phyloP scores from a whole-genome alignment of 35 echinoderm and acorn worm genomes.

The Apostichopus californicus region DNA sequence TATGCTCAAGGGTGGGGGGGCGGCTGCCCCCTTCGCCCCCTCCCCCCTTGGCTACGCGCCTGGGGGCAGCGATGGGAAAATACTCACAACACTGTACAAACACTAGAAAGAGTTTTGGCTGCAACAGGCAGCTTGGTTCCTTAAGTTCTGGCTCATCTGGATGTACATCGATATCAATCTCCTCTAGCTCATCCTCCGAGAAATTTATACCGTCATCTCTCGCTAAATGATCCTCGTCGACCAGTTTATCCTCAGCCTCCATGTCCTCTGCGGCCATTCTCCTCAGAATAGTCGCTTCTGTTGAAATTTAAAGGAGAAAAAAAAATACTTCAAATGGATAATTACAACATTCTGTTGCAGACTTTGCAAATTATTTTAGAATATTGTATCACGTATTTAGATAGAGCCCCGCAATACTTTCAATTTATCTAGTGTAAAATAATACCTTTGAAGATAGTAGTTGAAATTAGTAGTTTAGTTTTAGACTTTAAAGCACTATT shows the following conservation, averaged over 20 bases:
- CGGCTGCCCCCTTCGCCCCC: too few relatives aligned
- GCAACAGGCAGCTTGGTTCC: conserved; percentile 9
- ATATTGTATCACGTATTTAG: too few relatives aligned
- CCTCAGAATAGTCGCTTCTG: background rate
- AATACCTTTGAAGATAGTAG: too few relatives aligned
- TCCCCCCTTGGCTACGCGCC: too few relatives aligned
- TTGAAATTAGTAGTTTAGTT: too few relatives aligned
- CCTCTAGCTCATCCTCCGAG: conserved; percentile 28
- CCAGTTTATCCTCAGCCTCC: conserved; percentile 38
- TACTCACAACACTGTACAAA: conserved; percentile 47
- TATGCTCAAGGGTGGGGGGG: too few relatives aligned
- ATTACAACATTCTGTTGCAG: too few relatives aligned
- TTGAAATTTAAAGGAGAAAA: background rate
- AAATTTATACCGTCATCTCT: conserved; percentile 20
- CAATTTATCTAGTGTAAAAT: too few relatives aligned
- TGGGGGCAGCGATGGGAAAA: background rate
- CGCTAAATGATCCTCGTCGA: conserved; percentile 7
- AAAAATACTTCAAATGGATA: background rate
- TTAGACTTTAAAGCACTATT: too few relatives aligned
- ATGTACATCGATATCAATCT: conserved; percentile 50
- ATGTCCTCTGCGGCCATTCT: conserved; percentile 12
- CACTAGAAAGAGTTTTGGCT: conserved; percentile 9
- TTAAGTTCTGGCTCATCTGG: conserved; percentile 34
- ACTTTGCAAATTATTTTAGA: too few relatives aligned
- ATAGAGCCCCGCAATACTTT: too few relatives aligned